phyloP scores from a whole-genome alignment of 2,113 vertebrate species.

The Pelusios castaneus region DNA sequence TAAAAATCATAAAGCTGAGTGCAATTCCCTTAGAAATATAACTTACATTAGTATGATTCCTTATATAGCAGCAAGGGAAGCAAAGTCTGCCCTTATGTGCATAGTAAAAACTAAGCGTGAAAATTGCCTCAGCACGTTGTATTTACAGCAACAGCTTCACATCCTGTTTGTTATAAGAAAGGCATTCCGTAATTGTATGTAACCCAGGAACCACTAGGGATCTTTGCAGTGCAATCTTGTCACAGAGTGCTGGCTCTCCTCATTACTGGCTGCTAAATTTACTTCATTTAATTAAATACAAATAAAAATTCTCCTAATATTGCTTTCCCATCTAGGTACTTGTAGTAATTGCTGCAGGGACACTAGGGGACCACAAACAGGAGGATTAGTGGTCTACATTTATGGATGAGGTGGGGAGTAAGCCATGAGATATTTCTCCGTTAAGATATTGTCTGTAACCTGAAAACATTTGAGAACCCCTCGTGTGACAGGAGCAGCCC shows the following conservation, averaged over 20 bases:
- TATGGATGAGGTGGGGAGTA: too few species aligned
- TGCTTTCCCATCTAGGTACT: background rate
- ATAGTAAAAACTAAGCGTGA: background rate
- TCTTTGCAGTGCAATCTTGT: background rate
- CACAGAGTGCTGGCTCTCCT: rapidly evolving
- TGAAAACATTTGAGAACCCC: rapidly evolving
- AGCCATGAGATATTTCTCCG: too few species aligned
- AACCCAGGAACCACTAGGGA: background rate
- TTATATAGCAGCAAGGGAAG: background rate
- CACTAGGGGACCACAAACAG: too few species aligned
- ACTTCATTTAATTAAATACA: background rate
- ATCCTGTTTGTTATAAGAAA: background rate
- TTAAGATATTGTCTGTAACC: background rate
- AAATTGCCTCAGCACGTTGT: background rate
- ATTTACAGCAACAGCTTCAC: background rate
- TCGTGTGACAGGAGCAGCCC: background rate
- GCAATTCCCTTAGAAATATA: conserved; percentile 29
- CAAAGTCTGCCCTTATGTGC: background rate
- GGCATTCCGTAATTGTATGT: background rate
- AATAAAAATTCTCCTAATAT: background rate
- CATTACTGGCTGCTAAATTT: background rate
- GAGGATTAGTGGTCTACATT: too few species aligned
- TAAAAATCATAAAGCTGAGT: conserved; percentile 46
- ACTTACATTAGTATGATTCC: background rate
- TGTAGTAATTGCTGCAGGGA: too few species aligned